These are phyloP conservation scores for Champsocephalus esox DNA, from an alignment of 2,797 vertebrate species.

Conservation along the genomic window DNA sequence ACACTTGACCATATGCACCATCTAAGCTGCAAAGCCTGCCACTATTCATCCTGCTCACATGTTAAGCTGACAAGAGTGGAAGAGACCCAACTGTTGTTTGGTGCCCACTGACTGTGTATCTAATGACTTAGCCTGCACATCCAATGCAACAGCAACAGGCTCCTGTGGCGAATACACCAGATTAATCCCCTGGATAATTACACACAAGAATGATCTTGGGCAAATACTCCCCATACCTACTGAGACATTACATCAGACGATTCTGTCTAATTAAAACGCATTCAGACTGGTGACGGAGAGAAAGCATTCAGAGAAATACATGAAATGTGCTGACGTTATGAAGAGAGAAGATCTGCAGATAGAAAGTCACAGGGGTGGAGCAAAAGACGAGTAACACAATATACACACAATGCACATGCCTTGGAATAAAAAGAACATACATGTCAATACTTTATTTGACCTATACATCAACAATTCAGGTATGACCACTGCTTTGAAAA, in stretches of 20 bases:
- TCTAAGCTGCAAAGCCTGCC: constrained; percentile 57
- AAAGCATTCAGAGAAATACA: constrained; percentile 39
- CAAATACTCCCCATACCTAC: constrained; percentile 79
- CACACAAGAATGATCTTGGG: constrained; percentile 80
- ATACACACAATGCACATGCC: background rate
- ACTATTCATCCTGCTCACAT: constrained; percentile 65
- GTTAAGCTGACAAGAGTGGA: constrained; percentile 72
- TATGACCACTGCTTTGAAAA: constrained; percentile 4
- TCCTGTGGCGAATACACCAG: constrained; percentile 74
- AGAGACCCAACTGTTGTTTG: constrained; percentile 76
- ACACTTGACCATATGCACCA: constrained; percentile 56
- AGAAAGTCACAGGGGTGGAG: background rate
- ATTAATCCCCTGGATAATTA: constrained; percentile 83
- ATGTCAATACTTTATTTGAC: constrained; percentile 3
- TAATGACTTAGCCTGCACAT: constrained; percentile 84
- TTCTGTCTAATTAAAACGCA: constrained; percentile 74
- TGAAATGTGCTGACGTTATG: constrained; percentile 29
- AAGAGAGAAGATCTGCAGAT: background rate
- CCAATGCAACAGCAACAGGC: constrained; percentile 69
- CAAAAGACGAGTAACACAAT: background rate
- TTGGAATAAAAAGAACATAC: background rate
- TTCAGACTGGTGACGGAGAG: constrained; percentile 47
- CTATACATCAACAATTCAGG: background rate
- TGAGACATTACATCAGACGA: constrained; percentile 76
- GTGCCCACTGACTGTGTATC: constrained; percentile 78